A percentile compares a stretch with the other conserved stretches of the same genome.
Evolutionary conservation across 2,888 invertebrate genomes (phyloP).

Genomic region (Limulus polyphemus): DNA sequence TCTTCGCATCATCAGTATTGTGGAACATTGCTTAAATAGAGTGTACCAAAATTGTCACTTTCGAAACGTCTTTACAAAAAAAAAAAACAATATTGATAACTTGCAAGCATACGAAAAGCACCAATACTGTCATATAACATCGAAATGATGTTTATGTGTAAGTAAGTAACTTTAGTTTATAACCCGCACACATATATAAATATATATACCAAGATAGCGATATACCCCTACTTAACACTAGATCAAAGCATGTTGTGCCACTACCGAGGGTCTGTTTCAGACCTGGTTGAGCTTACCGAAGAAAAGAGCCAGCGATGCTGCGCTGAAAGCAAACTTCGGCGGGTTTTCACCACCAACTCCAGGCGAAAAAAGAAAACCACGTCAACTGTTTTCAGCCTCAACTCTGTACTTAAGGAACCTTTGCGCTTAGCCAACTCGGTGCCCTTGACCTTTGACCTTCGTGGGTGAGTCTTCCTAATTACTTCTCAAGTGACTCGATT

Average conservation of each 20-base stretch:
- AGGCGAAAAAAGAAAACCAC: conserved; percentile 27
- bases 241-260: conserved; percentile 13
- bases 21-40: no score
- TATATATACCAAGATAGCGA: no score
- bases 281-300: conserved; percentile 11
- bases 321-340: conserved; percentile 32
- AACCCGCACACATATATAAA: no score
- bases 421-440: conserved; percentile 37
- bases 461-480: conserved; percentile 9
- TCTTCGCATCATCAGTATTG: no score
- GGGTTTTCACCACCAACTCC: conserved; percentile 36
- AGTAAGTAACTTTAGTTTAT: no score
- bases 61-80: no score
- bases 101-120: no score
- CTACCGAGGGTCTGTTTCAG: conserved; percentile 19
- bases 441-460: conserved; percentile 33
- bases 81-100: no score
- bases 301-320: conserved; percentile 2
- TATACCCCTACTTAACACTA: no score
- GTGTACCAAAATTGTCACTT: no score
- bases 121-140: no score
- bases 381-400: conserved; percentile 32
- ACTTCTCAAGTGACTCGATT: not conserved
- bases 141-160: no score
- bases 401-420: conserved; percentile 37